These are phyloP conservation scores for Trachythela sp. DNA, from an alignment of 64 coral and sea anemone species.

Conservation along the genomic window DNA sequence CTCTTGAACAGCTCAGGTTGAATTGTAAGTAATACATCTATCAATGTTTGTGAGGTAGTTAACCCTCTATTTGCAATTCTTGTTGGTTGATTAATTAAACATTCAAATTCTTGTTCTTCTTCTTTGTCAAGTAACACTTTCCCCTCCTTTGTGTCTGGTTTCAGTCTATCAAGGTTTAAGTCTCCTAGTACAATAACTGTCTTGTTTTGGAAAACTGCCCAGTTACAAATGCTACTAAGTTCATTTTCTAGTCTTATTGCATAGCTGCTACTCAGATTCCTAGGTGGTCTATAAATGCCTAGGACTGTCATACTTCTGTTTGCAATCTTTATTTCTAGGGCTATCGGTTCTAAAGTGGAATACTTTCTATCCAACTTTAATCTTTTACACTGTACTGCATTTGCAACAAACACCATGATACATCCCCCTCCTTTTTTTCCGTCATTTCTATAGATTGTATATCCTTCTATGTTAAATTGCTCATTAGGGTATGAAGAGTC, in stretches of 20 bases:
- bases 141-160: slow-evolving; percentile 28
- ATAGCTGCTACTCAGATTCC: not conserved
- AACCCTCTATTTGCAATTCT: not conserved
- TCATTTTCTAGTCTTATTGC: slow-evolving; percentile 19
- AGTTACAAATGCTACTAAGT: slow-evolving; percentile 31
- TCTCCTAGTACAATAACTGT: slow-evolving; percentile 8
- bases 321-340: slow-evolving; percentile 23
- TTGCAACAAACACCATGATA: slow-evolving; percentile 41
- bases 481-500: slow-evolving; percentile 26
- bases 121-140: slow-evolving; percentile 40
- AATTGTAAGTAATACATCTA: not conserved
- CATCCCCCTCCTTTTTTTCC: slow-evolving; percentile 46
- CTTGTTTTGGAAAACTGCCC: slow-evolving; percentile 26
- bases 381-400: not conserved
- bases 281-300: slow-evolving; percentile 43
- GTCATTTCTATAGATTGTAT: slow-evolving; percentile 31
- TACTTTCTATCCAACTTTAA: slow-evolving; percentile 3
- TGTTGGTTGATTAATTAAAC: slow-evolving; percentile 16
- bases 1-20: slow-evolving; percentile 27
- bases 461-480: slow-evolving; percentile 29
- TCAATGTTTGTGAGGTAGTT: not conserved
- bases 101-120: slow-evolving; percentile 1
- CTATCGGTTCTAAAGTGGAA: slow-evolving; percentile 30
- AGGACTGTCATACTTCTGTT: slow-evolving; percentile 28
- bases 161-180: slow-evolving; percentile 43